Conservation (phyloP, 2,888 invertebrate species). For the Bruchidius siliquastri region DNA sequence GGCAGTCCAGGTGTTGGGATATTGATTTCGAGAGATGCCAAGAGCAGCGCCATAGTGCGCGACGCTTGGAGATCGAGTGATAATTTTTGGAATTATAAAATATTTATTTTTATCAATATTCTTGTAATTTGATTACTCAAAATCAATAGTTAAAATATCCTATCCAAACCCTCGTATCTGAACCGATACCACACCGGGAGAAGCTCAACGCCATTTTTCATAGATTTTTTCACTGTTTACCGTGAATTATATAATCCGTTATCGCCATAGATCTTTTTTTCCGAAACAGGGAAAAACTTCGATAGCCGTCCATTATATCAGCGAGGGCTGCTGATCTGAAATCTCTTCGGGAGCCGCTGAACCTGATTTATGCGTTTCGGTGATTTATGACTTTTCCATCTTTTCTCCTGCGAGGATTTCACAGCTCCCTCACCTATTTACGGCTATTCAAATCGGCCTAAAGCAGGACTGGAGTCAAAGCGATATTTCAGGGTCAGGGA, state of each 20-base stretch:
- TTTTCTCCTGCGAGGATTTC: not conserved
- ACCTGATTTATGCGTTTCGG: not conserved
- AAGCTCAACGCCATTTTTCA: too few relatives aligned
- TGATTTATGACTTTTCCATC: not conserved
- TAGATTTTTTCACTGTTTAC: too few relatives aligned
- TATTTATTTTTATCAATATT: too few relatives aligned
- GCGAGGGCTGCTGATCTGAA: not conserved
- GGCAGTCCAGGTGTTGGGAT: too few relatives aligned
- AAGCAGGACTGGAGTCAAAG: not conserved
- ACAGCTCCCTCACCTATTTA: not conserved
- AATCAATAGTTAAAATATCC: too few relatives aligned
- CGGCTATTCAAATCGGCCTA: not conserved
- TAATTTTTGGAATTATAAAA: too few relatives aligned
- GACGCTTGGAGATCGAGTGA: too few relatives aligned
- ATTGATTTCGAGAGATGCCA: too few relatives aligned
- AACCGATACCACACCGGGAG: too few relatives aligned
- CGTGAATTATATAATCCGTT: not conserved
- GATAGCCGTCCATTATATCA: not conserved
- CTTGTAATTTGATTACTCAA: too few relatives aligned
- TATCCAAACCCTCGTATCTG: too few relatives aligned
- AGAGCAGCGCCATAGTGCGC: too few relatives aligned
- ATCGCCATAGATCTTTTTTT: not conserved
- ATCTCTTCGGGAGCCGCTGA: not conserved
- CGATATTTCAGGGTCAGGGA: not conserved
- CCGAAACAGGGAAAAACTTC: not conserved